Conservation (phyloP, 2,888 invertebrate species). For the Hydrotaea diabolus region DNA sequence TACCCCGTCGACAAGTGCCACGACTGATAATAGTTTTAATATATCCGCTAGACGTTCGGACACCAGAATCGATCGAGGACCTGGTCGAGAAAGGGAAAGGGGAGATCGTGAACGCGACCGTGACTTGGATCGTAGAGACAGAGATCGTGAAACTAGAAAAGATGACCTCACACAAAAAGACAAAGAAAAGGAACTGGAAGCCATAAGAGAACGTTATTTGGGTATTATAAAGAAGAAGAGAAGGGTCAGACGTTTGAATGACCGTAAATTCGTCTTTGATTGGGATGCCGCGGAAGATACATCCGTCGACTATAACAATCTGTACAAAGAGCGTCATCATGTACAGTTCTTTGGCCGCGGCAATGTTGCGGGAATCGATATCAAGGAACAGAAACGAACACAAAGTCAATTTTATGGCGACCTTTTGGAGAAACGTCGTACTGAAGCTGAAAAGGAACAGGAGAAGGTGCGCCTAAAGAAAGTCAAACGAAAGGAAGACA, state of each 20-base stretch:
- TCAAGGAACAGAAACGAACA: constrained; percentile 96
- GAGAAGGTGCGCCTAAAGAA: constrained; percentile 96
- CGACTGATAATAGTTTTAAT: constrained; percentile 68
- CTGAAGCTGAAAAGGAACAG: constrained; percentile 97
- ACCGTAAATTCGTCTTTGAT: constrained; percentile 99
- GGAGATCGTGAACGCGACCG: constrained; percentile 72
- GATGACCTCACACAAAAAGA: constrained; percentile 85
- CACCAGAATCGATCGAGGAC: constrained; percentile 43
- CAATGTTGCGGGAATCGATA: constrained; percentile 96
- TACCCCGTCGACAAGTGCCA: constrained; percentile 75
- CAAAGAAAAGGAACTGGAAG: constrained; percentile 95
- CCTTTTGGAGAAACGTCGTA: constrained; percentile 95
- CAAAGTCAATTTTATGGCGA: constrained; percentile 99
- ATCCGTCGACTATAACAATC: constrained; percentile 96
- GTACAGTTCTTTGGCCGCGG: constrained; percentile 99
- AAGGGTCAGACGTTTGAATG: constrained; percentile 95
- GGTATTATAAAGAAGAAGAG: constrained; percentile 96
- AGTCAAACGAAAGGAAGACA: constrained; percentile 96
- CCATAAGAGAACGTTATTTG: constrained; percentile 96
- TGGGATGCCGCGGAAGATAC: constrained; percentile 99
- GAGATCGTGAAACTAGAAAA: constrained; percentile 81
- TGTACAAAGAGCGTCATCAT: constrained; percentile 98
- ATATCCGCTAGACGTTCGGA: constrained; percentile 45
- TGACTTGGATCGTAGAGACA: constrained; percentile 59
- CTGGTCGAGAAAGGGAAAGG: constrained; percentile 66